Evolutionary conservation across 2,888 invertebrate species (phyloP).

Genomic region (Calliphora vomitoria): DNA sequence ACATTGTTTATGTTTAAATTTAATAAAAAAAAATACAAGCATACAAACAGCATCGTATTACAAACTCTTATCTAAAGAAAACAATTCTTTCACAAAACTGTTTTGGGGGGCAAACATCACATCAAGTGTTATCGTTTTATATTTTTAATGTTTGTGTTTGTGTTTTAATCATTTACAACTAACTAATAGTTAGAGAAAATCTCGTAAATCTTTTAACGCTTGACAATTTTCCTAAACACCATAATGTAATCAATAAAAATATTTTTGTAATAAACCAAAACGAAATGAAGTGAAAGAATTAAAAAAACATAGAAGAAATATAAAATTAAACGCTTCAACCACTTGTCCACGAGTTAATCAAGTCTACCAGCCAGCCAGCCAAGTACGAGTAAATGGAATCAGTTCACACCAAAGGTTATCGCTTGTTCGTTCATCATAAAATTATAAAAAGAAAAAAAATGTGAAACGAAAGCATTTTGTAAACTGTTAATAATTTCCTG

Average conservation of each 20-base stretch:
- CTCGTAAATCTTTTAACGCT: constrained; percentile 69
- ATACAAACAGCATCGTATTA: constrained; percentile 43
- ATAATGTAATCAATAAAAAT: constrained; percentile 55
- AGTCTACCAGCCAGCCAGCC: not conserved
- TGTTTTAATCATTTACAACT: constrained; percentile 35
- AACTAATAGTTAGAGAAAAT: constrained; percentile 44
- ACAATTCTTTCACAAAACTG: not conserved
- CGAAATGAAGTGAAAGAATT: constrained; percentile 41
- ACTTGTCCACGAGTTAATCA: constrained; percentile 34
- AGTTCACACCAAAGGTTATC: constrained; percentile 73
- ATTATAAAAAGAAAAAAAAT: constrained; percentile 21
- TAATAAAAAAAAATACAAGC: not conserved
- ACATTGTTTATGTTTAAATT: constrained; percentile 47
- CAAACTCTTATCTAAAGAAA: constrained; percentile 60
- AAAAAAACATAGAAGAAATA: constrained; percentile 8
- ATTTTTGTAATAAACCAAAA: constrained; percentile 46
- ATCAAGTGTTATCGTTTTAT: constrained; percentile 62
- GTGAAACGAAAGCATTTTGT: constrained; percentile 57
- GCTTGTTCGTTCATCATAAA: constrained; percentile 73
- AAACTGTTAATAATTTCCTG: constrained; percentile 69
- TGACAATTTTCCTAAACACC: constrained; percentile 58
- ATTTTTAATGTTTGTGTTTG: no score
- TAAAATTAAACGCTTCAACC: constrained; percentile 52
- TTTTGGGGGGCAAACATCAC: constrained; percentile 11
- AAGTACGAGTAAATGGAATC: constrained; percentile 48